Evolutionary conservation across 2,888 invertebrate genomes (phyloP), one percentile per base, ranked within the genome.

Genomic region (Caenorhabditis japonica): DNA sequence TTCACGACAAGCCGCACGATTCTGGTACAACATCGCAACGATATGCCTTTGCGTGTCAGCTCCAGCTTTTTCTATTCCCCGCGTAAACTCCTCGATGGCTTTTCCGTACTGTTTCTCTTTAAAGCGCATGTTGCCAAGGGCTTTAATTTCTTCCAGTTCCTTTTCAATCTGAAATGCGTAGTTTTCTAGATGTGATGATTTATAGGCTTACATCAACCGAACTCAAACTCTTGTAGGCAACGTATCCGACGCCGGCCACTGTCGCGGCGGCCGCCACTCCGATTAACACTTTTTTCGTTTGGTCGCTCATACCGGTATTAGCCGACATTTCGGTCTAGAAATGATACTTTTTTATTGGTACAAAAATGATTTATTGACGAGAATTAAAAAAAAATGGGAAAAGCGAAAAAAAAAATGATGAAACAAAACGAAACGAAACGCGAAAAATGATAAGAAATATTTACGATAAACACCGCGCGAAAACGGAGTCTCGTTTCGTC

Each of bases 1-100:
- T 25, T 73, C 73, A 19, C 66, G 60, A 21, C 73, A 73, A 3
- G 73, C 73, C 7, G 73, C 73, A 25, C 73, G 60, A 47, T 73
- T 73, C 38, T 73, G 73, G 27, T 73, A 73, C 3, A 73, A 51
- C 73, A 73, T 73, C 12, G 73, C 73, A 12, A 73, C 66, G 3
- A 73, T 34, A 13, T 52, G 58, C 3, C 52, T 36, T 13, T 44
- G 34, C 0, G 56, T 12, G 12, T 61, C 30, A 0, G 17, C 13
- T 3, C 46, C 53, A 8, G 58, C 52, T 13, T 52, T 64, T 23
- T 61, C 56, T 25, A 69, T 62, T 62, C 61, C 73, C 8, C 38
- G 17, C 5, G 73, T 55, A 30, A 73, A 73, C 23, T 55, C 73
- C 25, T 61, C 23, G n/a, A 58, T 39, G 3, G 69, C 74, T 33